Evolutionary conservation across 2,888 invertebrate species (phyloP).

Genomic region (Eremobia ochroleuca): DNA sequence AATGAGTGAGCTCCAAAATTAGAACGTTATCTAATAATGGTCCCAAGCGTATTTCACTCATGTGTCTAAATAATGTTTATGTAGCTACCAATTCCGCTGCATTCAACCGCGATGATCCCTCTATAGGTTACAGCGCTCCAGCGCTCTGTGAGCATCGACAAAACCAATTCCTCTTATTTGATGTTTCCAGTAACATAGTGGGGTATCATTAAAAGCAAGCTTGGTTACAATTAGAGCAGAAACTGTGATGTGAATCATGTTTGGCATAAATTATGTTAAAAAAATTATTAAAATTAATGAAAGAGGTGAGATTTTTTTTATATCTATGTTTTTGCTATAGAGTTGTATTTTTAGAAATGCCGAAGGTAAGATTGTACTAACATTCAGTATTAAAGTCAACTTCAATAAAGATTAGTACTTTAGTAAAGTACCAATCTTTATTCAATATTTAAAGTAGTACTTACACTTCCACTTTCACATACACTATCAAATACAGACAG

Average conservation of each 20-base stretch:
- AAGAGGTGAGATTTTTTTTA: background rate
- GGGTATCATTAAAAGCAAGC: slow-evolving; percentile 36
- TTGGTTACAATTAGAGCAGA: slow-evolving; percentile 10
- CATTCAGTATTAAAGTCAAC: too few relatives aligned
- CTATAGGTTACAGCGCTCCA: slow-evolving; percentile 11
- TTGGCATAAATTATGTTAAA: slow-evolving; percentile 12
- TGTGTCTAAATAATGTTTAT: slow-evolving; percentile 53
- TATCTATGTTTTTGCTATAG: background rate
- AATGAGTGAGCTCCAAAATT: slow-evolving; percentile 5
- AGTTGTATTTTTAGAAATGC: background rate
- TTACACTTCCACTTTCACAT: too few relatives aligned
- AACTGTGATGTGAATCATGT: slow-evolving; percentile 7
- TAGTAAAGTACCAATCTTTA: too few relatives aligned
- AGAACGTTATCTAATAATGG: slow-evolving; percentile 25
- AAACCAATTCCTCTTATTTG: slow-evolving; percentile 38
- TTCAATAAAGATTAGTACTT: too few relatives aligned
- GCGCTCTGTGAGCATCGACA: slow-evolving; percentile 26
- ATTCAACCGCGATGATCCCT: slow-evolving; percentile 45
- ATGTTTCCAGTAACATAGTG: slow-evolving; percentile 35
- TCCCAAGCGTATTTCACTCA: slow-evolving; percentile 38
- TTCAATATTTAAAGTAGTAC: too few relatives aligned
- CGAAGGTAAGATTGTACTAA: background rate
- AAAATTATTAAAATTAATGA: background rate
- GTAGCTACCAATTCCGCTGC: slow-evolving; percentile 24
- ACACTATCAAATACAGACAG: too few relatives aligned